Evolutionary conservation across 1,140 invertebrate species (phyloP).

Genomic region (Hycleus cichorii): DNA sequence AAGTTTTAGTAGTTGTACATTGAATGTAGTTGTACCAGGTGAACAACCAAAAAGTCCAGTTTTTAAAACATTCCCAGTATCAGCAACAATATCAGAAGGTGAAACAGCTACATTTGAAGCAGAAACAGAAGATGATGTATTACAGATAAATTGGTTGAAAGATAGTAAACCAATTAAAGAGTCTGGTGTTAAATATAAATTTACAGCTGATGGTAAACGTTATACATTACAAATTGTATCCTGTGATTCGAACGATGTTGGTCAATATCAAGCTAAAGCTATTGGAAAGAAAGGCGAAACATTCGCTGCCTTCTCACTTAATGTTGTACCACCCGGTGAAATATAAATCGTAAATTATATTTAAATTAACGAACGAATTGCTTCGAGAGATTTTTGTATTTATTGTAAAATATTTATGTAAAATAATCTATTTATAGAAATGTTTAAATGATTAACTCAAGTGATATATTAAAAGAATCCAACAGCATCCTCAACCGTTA

Average conservation of each 20-base stretch:
- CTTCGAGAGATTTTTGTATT: slow-evolving; percentile 30
- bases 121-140: slow-evolving; percentile 59
- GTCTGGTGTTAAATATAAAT: slow-evolving; percentile 68
- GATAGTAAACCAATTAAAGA: slow-evolving; percentile 75
- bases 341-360: slow-evolving; percentile 27
- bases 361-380: slow-evolving; percentile 33
- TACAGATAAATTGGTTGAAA: slow-evolving; percentile 75
- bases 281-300: slow-evolving; percentile 76
- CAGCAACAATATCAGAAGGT: slow-evolving; percentile 73
- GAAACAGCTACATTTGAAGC: slow-evolving; percentile 74
- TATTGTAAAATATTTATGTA: slow-evolving; percentile 29
- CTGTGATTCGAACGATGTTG: slow-evolving; percentile 71
- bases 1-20: slow-evolving; percentile 83
- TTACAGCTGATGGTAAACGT: slow-evolving; percentile 70
- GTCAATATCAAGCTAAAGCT: slow-evolving; percentile 85
- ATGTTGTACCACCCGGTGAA: slow-evolving; percentile 51
- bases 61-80: slow-evolving; percentile 84
- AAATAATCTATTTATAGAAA: slow-evolving; percentile 33
- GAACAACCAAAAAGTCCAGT: slow-evolving; percentile 76
- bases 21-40: slow-evolving; percentile 78
- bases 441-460: background rate
- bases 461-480: background rate
- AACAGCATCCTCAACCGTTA: slow-evolving; percentile 34
- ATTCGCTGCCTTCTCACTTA: slow-evolving; percentile 77
- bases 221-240: slow-evolving; percentile 70